Evolutionary conservation across 2,888 invertebrate species (phyloP), one percentile per base, ranked within the genome.

Genomic region (Portevinia maculata): DNA sequence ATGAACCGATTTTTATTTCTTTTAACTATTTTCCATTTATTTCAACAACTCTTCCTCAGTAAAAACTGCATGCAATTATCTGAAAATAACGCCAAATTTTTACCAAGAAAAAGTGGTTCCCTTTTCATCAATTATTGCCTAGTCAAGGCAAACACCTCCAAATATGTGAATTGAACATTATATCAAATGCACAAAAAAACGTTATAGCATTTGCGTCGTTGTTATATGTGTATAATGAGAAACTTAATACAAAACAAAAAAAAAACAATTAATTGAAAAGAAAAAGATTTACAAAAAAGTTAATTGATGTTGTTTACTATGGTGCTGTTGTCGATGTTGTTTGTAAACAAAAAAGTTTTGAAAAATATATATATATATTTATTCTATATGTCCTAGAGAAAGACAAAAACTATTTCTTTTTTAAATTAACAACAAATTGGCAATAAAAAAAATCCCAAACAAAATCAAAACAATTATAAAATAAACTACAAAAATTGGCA

Each of bases 321-420:
- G 83, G 83, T 83, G 83, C 83, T 83, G 83, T 83, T 83, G 83
- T 83, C 83, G 83, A 78, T 83, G 83, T 83, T 83, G 83, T 83
- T 83, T 71, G 76, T 83, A 81, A 75, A 81, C 65, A 67, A 39
- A 52, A 57, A 60, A 48, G 15, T 21, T 34, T 41, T 57, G 39
- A 19, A 62, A 39, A n/a, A n/a, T 21, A 59, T 46, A 75, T 73
- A 79, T 79, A 73, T 79, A 73, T 79, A 73, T 73, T 73, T 73
- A 79, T 41, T 65, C 50, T 59, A 50, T 30, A 41, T 75, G 50
- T 64, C 62, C 60, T 64, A 75, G 50, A 50, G 17, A 46, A 53
- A 13, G 17, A 65, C 60, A 62, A 57, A 62, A 28, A 57, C 53
- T 37, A 76, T n/a, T n/a, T n/a, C n/a, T n/a, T n/a, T n/a, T n/a